A percentile compares a stretch with the other conserved stretches of the same genome.
phyloP scores from a whole-genome alignment of 2,797 vertebrate species.

The Rhinophrynus dorsalis region DNA sequence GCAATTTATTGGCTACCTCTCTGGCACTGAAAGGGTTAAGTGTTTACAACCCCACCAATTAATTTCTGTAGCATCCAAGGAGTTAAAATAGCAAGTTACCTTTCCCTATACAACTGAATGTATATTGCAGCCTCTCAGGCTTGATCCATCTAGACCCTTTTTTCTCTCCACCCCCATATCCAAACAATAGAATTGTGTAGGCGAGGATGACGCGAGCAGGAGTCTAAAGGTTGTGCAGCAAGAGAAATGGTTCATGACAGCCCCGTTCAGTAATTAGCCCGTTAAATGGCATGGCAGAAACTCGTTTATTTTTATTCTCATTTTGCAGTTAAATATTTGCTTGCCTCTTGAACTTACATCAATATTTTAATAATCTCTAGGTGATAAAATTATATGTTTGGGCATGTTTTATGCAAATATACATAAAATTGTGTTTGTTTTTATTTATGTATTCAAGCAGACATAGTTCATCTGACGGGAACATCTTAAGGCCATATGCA shows the following conservation, averaged over 20 bases:
- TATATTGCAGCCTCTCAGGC: background rate
- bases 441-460: background rate
- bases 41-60: too few species aligned
- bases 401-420: background rate
- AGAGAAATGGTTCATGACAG: background rate
- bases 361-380: background rate
- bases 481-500: too few species aligned
- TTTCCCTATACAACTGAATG: background rate
- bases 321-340: background rate
- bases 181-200: constrained; percentile 41
- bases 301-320: background rate
- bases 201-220: constrained; percentile 38
- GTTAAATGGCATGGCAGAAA: background rate
- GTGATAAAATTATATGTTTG: background rate
- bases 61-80: too few species aligned
- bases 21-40: too few species aligned
- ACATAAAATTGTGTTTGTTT: background rate
- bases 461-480: too few species aligned
- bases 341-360: background rate
- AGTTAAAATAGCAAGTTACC: background rate
- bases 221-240: constrained; percentile 44
- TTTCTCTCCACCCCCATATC: constrained; percentile 6
- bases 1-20: too few species aligned
- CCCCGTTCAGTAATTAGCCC: background rate
- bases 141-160: constrained; percentile 12